phyloP scores from a whole-genome alignment of 2,113 vertebrate genomes.

The Enhydra lutris region DNA sequence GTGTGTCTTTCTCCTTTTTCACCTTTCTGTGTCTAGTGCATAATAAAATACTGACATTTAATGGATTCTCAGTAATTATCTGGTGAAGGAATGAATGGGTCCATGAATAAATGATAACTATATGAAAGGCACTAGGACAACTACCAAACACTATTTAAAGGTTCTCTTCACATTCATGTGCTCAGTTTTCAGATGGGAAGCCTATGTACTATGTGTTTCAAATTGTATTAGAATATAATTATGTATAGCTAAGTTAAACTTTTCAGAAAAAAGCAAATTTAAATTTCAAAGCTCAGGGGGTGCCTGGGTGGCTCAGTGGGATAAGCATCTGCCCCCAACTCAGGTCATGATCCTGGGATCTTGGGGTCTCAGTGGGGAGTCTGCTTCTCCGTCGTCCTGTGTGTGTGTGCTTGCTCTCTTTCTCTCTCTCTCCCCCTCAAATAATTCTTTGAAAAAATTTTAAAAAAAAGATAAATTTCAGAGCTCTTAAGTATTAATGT shows the following conservation, averaged over 20 bases:
- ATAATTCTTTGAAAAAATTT: no score
- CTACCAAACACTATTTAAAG: background rate
- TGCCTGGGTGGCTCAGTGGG: background rate
- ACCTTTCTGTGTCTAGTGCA: background rate
- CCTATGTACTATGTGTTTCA: background rate
- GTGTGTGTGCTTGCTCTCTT: no score
- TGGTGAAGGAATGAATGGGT: slow-evolving; percentile 36
- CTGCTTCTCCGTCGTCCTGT: background rate
- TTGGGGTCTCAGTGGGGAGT: background rate
- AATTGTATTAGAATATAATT: background rate
- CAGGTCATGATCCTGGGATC: background rate
- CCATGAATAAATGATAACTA: slow-evolving; percentile 43
- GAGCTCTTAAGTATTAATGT: background rate
- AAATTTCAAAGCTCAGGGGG: background rate
- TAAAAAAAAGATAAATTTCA: background rate
- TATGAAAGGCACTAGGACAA: background rate
- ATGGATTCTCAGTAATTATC: slow-evolving; percentile 8
- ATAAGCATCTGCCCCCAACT: background rate
- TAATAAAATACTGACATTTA: slow-evolving; percentile 5
- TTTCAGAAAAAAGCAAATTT: background rate
- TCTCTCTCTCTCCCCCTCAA: background rate
- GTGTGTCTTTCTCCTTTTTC: background rate
- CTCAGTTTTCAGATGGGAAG: slow-evolving; percentile 15
- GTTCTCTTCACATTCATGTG: background rate
- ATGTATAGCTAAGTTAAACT: background rate